Conservation (phyloP, 2,888 invertebrate genomes). For the Peribatodes rhomboidaria region DNA sequence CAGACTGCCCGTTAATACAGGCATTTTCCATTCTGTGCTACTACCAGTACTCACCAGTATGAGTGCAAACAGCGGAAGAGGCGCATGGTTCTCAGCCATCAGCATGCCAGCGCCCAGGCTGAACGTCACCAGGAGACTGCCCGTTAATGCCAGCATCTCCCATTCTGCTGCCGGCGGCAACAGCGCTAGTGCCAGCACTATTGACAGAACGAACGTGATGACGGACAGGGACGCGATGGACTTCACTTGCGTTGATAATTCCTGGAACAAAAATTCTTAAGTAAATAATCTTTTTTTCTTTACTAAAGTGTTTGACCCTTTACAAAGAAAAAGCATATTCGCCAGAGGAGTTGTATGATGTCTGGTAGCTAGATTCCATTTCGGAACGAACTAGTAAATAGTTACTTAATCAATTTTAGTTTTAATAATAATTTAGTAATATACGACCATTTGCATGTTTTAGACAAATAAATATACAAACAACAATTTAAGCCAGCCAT, state of each 20-base stretch:
- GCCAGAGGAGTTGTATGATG: no score
- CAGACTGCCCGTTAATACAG: slow-evolving; percentile 87
- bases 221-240: slow-evolving; percentile 83
- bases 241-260: slow-evolving; percentile 75
- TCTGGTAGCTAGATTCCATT: no score
- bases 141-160: slow-evolving; percentile 87
- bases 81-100: slow-evolving; percentile 87
- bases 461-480: no score
- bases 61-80: slow-evolving; percentile 91
- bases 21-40: slow-evolving; percentile 88
- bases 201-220: slow-evolving; percentile 79
- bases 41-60: slow-evolving; percentile 86
- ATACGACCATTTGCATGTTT: no score
- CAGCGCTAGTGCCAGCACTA: slow-evolving; percentile 83
- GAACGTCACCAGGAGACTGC: slow-evolving; percentile 87
- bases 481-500: no score
- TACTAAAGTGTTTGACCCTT: no score
- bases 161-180: slow-evolving; percentile 87
- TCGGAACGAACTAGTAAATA: no score
- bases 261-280: slow-evolving; percentile 75
- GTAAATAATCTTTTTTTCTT: no score
- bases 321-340: no score
- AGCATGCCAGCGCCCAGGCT: slow-evolving; percentile 88
- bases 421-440: no score
- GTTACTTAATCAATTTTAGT: no score